Evolutionary conservation across 2,113 vertebrate species (phyloP).

Genomic region (Zosterops hypoxanthus): DNA sequence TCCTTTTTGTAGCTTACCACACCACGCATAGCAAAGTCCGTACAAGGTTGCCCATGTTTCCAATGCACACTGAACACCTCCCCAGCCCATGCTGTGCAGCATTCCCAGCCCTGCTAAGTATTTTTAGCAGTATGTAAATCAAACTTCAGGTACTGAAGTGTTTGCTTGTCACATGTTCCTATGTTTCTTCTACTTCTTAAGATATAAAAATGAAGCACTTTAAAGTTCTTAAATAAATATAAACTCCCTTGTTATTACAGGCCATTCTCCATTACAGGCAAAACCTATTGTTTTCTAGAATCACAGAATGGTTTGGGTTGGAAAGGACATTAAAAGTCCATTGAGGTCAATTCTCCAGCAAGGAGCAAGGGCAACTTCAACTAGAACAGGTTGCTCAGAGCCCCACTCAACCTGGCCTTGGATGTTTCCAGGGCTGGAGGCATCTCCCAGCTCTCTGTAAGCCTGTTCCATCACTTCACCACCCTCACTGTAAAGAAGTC

Average conservation of each 20-base stretch:
- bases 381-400: not conserved
- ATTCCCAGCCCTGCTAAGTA: not conserved
- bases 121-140: not conserved
- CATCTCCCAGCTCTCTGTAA: not conserved
- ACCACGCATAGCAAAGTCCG: not conserved
- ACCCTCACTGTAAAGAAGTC: not conserved
- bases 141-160: not conserved
- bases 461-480: not conserved
- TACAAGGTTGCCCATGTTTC: not conserved
- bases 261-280: not conserved
- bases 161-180: not conserved
- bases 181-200: not conserved
- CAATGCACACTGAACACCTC: not conserved
- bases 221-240: not conserved
- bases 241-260: not conserved
- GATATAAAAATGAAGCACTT: not conserved
- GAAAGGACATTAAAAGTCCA: not conserved
- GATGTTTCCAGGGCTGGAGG: not conserved
- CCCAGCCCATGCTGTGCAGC: not conserved
- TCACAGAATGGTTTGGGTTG: not conserved
- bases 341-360: not conserved
- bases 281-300: not conserved
- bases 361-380: not conserved
- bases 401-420: accelerated
- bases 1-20: not conserved